Base-by-base conservation (phyloP, 2,888 invertebrate genomes). In the Adelphocoris suturalis region DNA sequence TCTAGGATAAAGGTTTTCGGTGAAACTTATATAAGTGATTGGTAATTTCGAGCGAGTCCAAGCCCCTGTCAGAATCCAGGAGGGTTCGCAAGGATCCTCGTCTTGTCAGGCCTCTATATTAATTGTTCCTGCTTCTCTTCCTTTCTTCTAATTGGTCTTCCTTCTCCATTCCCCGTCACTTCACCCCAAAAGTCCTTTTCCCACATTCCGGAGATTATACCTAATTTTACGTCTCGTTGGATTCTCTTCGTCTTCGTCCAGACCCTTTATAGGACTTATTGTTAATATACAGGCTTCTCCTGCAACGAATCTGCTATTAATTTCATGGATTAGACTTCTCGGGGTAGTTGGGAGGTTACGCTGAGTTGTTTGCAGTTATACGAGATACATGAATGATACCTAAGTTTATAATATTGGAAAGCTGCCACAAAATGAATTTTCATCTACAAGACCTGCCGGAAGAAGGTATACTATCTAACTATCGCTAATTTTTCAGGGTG, bases 191-290 rank as follows among this genome's bases (percentile, higher is more conserved):
- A 81, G 89, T 89, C 89, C 19, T 89, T 68, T 61, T 82, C 68
- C 81, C 82, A 75, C 89, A 84, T 86, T 78, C 61, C 78, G 75
- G 86, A 84, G 90, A 90, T 90, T 90, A 90, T 90, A 90, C 86
- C 90, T 90, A 90, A 90, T 90, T 90, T 90, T 86, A 86, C 90
- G 90, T 78, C 86, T 76, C 90, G 90, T 90, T 90, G 81, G 19
- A 27, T 76, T 28, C 28, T 52, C 82, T 14, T 16, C 37, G 37
- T 13, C 37, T n/a, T 19, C 16, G 3, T 19, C 27, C 19, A 52
- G 46, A 16, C 88, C 88, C 80, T 16, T 80, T 16, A 5, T 23
- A 12, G 11, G 37, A 52, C 88, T 88, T 88, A 88, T 88, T 88
- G 88, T 80, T 88, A 78, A 88, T 88, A 78, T 52, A n/a, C 52